A percentile compares a stretch with the other conserved stretches of the same genome.
Evolutionary conservation across 2,888 invertebrate species (phyloP).

Genomic region (Pasiphila rectangulata): DNA sequence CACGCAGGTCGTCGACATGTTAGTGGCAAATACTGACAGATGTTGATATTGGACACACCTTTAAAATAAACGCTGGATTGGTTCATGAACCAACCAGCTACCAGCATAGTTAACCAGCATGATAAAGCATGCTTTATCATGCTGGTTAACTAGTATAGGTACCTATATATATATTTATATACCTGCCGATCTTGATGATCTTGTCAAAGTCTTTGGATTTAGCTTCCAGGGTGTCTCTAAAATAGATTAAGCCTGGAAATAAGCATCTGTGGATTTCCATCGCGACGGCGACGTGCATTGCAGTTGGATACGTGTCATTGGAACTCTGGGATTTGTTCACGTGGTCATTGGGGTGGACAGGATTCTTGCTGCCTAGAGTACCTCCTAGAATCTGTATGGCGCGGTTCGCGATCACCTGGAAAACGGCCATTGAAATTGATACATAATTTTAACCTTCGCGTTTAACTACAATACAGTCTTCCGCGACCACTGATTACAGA

Average conservation of each 20-base stretch:
- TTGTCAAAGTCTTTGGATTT: conserved; percentile 92
- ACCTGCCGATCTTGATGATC: conserved; percentile 95
- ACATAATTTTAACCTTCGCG: too few relatives aligned
- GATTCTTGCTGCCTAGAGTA: conserved; percentile 93
- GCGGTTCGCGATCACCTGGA: conserved; percentile 90
- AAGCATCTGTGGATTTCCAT: conserved; percentile 89
- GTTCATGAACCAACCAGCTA: too few relatives aligned
- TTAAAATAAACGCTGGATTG: too few relatives aligned
- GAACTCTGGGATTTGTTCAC: conserved; percentile 99
- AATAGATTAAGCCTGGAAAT: conserved; percentile 88
- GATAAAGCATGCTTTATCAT: too few relatives aligned
- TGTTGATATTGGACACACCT: too few relatives aligned
- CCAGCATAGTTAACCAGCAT: too few relatives aligned
- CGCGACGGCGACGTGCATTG: conserved; percentile 98
- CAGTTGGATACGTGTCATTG: conserved; percentile 99
- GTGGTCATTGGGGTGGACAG: conserved; percentile 99
- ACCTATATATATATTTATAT: too few relatives aligned
- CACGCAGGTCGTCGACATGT: too few relatives aligned
- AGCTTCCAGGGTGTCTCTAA: conserved; percentile 86
- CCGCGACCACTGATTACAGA: too few relatives aligned
- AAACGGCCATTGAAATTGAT: neutral
- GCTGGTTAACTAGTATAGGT: too few relatives aligned
- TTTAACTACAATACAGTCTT: too few relatives aligned
- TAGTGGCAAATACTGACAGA: too few relatives aligned
- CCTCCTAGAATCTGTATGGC: conserved; percentile 95